These are phyloP conservation scores for Etheostoma cragini DNA, from an alignment of 2,113 vertebrate species.

Conservation along the genomic window DNA sequence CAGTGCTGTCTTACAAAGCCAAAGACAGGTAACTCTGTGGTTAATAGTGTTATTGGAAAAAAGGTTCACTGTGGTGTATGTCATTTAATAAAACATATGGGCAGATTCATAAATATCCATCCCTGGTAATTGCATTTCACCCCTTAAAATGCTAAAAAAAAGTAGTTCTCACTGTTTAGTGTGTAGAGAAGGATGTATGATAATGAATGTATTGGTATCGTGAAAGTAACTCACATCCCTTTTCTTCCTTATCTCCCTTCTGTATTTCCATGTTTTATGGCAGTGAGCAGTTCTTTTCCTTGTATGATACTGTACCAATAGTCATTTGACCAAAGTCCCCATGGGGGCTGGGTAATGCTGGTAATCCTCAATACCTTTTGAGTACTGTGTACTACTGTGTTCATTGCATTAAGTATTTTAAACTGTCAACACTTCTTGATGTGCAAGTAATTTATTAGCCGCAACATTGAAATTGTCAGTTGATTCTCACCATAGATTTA, in stretches of 20 bases:
- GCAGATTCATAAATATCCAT: conserved; percentile 39
- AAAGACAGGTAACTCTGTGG: not conserved
- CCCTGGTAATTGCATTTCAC: conserved; percentile 38
- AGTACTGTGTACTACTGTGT: not conserved
- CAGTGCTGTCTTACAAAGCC: not conserved
- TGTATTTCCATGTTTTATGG: not conserved
- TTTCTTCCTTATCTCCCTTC: conserved; percentile 10
- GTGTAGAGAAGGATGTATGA: not conserved
- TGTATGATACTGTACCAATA: not conserved
- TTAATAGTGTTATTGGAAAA: not conserved
- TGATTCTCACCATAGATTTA: not conserved
- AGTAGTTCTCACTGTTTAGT: not conserved
- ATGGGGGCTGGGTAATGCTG: not conserved
- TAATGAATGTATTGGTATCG: not conserved
- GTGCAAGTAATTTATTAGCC: not conserved
- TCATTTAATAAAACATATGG: conserved; percentile 15
- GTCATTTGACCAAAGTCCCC: not conserved
- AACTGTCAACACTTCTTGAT: not conserved
- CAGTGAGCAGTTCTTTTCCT: not conserved
- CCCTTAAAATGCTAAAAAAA: conserved; percentile 20
- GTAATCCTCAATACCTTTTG: not conserved
- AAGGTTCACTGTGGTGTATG: conserved; percentile 9
- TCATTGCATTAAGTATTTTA: not conserved
- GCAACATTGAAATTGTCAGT: not conserved
- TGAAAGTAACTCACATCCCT: not conserved